Evolutionary conservation across 2,888 invertebrate species (phyloP).

Genomic region (Tetragonula carbonaria): DNA sequence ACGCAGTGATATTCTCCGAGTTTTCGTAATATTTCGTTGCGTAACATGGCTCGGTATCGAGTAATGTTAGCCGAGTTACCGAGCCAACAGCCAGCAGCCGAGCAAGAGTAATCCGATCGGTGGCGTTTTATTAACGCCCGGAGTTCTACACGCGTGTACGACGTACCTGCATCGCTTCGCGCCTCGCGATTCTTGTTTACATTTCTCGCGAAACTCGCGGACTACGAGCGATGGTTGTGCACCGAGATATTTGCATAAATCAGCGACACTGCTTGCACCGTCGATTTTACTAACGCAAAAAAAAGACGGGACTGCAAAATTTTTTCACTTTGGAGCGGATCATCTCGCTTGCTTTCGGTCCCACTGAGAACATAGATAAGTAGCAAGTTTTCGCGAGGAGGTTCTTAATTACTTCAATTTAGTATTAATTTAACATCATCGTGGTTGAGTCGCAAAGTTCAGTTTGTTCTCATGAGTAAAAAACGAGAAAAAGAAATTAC

Average conservation of each 20-base stretch:
- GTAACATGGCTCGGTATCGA: slow-evolving; percentile 45
- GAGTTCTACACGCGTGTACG: slow-evolving; percentile 8
- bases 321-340: not conserved
- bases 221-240: slow-evolving; percentile 29
- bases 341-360: no score
- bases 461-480: no score
- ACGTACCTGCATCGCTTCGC: slow-evolving; percentile 42
- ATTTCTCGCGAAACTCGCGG: slow-evolving; percentile 53
- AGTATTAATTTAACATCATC: no score
- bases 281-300: slow-evolving; percentile 60
- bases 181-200: slow-evolving; percentile 65
- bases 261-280: slow-evolving; percentile 40
- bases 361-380: no score
- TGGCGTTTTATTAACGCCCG: slow-evolving; percentile 59
- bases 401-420: no score
- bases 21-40: slow-evolving; percentile 47
- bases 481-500: no score
- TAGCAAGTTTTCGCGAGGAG: no score
- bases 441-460: no score
- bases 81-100: slow-evolving; percentile 14
- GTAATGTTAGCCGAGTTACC: slow-evolving; percentile 46
- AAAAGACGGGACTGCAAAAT: no score
- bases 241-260: slow-evolving; percentile 56
- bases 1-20: slow-evolving; percentile 10
- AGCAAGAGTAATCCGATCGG: slow-evolving; percentile 58